Conservation (phyloP, 2,113 vertebrate genomes). For the Cacatua alba region DNA sequence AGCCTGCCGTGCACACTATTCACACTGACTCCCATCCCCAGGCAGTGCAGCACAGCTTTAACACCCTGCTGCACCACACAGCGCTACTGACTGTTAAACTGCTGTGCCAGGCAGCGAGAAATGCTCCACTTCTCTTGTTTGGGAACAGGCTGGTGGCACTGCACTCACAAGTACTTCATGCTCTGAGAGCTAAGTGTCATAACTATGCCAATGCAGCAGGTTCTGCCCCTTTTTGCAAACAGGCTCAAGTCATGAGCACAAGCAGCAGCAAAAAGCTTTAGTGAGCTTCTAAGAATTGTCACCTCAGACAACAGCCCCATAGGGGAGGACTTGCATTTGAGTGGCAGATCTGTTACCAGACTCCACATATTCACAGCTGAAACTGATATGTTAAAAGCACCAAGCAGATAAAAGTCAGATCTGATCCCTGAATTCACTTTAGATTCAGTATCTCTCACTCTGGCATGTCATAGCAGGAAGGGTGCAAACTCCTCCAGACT, state of each 20-base stretch:
- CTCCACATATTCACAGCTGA: background rate
- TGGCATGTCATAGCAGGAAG: fast-evolving
- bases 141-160: background rate
- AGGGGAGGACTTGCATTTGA: background rate
- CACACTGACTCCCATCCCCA: fast-evolving
- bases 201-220: background rate
- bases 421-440: background rate
- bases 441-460: background rate
- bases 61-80: fast-evolving
- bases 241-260: background rate
- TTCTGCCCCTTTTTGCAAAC: background rate
- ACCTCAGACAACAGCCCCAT: background rate
- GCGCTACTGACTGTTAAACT: fast-evolving
- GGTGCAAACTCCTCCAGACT: background rate
- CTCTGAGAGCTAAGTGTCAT: background rate
- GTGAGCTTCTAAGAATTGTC: background rate
- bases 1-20: background rate
- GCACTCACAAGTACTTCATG: background rate
- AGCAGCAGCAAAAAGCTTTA: background rate
- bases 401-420: background rate
- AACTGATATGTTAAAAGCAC: background rate
- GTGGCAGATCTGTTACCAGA: background rate
- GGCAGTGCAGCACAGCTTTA: fast-evolving
- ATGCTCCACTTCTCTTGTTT: background rate
- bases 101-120: background rate